Percentiles rank a stretch among this genome's conserved stretches.
Evolutionary conservation across 92 coral and sea anemone species (phyloP).

Genomic region (Hydrozoanthus gracilis): DNA sequence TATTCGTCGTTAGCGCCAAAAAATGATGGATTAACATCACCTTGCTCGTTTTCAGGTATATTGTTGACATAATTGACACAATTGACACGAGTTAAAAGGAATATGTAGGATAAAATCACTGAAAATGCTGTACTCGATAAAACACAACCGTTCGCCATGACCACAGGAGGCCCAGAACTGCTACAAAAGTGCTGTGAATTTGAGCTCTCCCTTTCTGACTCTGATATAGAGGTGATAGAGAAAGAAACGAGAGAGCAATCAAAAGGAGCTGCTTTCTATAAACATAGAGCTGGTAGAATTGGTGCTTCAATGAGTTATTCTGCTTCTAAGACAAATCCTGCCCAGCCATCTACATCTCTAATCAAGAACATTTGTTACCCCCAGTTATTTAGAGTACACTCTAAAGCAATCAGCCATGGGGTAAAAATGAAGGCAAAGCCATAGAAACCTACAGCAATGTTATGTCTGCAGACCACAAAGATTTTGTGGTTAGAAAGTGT

Average conservation of each 20-base stretch:
- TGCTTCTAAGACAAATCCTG: conserved; percentile 42
- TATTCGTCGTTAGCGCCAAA: too few relatives aligned
- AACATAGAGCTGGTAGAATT: conserved; percentile 67
- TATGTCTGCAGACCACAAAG: conserved; percentile 41
- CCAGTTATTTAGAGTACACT: conserved; percentile 18
- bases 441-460: conserved; percentile 30
- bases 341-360: conserved; percentile 49
- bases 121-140: too few relatives aligned
- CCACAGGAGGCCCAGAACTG: conserved; percentile 39
- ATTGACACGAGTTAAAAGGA: too few relatives aligned
- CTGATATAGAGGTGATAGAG: conserved; percentile 53
- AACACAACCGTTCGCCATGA: too few relatives aligned
- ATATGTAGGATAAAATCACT: too few relatives aligned
- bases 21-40: too few relatives aligned
- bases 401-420: conserved; percentile 51
- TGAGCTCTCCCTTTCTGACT: conserved; percentile 40
- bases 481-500: conserved; percentile 36
- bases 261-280: conserved; percentile 60
- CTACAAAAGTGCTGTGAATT: conserved; percentile 49
- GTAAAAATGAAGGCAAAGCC: conserved; percentile 40
- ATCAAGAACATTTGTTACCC: conserved; percentile 53
- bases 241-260: conserved; percentile 54
- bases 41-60: too few relatives aligned
- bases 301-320: conserved; percentile 55
- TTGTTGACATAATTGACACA: too few relatives aligned